Conservation (phyloP, 2,797 vertebrate genomes). For the Ambastaia sidthimunki region DNA sequence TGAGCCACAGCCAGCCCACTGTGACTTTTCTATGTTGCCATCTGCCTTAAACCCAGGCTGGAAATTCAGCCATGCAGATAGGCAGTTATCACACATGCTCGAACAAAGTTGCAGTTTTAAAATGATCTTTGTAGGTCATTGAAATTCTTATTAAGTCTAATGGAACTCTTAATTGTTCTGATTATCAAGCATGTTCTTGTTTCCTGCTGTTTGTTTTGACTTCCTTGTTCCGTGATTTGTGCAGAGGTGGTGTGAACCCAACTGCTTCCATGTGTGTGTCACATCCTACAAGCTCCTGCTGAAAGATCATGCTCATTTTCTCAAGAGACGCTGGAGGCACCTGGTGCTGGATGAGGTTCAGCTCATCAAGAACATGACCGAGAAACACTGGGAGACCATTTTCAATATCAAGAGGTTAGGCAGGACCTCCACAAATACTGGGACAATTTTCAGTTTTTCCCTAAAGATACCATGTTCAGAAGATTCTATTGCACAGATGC, state of each 20-base stretch:
- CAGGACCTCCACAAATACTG: no score
- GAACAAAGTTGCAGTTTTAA: neutral
- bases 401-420: conserved; percentile 86
- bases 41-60: neutral
- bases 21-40: neutral
- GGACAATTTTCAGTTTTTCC: neutral
- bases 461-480: no score
- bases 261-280: conserved; percentile 90
- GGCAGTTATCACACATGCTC: neutral
- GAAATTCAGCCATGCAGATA: neutral
- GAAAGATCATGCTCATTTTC: conserved; percentile 87
- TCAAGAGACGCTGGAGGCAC: conserved; percentile 86
- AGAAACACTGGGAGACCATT: conserved; percentile 91
- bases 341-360: conserved; percentile 91
- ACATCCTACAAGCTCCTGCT: conserved; percentile 94
- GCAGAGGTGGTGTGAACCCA: conserved; percentile 87
- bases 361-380: conserved; percentile 88
- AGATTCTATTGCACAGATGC: no score
- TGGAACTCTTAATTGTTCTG: neutral
- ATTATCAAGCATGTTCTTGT: neutral
- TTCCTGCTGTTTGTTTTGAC: neutral
- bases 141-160: neutral
- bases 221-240: conserved; percentile 10
- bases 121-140: neutral
- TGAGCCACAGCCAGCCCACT: neutral